Evolutionary conservation across 2,113 vertebrate species (phyloP).

Genomic region (Phainopepla nitens): DNA sequence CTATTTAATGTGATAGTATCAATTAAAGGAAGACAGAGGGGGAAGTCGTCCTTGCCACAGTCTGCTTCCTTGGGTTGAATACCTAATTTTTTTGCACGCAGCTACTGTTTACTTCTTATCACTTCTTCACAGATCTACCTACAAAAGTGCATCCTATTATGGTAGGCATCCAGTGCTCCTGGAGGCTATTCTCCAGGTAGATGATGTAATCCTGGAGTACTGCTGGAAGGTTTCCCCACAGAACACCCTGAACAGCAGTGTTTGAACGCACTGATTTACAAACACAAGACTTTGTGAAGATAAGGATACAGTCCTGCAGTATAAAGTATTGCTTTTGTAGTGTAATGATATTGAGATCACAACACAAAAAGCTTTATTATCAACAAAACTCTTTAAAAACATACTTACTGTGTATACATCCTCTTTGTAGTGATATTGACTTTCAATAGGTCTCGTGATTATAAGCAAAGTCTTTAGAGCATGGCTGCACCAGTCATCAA

Average conservation of each 20-base stretch:
- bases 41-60: not conserved
- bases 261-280: not conserved
- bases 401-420: not conserved
- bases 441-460: not conserved
- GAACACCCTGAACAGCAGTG: not conserved
- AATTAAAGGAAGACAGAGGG: not conserved
- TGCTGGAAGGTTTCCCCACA: fast-evolving
- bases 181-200: not conserved
- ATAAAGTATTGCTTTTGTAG: not conserved
- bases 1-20: not conserved
- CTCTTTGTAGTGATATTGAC: not conserved
- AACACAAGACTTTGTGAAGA: not conserved
- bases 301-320: not conserved
- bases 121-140: not conserved
- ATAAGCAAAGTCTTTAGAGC: not conserved
- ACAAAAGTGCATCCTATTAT: not conserved
- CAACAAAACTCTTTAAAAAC: not conserved
- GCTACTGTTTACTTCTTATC: not conserved
- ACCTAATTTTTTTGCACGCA: not conserved
- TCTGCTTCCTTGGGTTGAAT: not conserved
- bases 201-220: not conserved
- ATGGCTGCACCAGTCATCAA: not conserved
- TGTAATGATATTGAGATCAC: not conserved
- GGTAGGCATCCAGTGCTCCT: not conserved
- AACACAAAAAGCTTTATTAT: not conserved